These are phyloP conservation scores for Tetheella fluctuosa DNA, from an alignment of 2,888 invertebrate species.

Conservation along the genomic window DNA sequence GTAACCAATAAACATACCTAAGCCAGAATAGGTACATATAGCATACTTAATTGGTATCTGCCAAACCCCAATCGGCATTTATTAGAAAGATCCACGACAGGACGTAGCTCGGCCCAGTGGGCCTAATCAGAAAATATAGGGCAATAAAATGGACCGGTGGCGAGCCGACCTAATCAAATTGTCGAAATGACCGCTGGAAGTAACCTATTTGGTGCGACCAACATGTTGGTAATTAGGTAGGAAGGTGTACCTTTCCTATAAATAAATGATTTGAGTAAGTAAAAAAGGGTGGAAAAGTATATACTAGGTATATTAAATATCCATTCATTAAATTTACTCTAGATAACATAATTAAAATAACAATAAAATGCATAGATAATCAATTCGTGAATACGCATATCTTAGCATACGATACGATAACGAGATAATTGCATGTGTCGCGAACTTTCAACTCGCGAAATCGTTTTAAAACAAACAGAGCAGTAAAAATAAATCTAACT, in stretches of 20 bases:
- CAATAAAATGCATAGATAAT: conserved; percentile 40
- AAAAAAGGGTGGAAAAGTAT: neutral
- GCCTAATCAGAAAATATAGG: conserved; percentile 81
- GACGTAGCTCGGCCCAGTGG: conserved; percentile 53
- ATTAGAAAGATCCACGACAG: conserved; percentile 27
- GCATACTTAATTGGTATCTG: conserved; percentile 2
- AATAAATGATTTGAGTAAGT: neutral
- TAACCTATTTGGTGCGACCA: conserved; percentile 29
- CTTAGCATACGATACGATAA: conserved; percentile 41
- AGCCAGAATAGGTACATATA: neutral
- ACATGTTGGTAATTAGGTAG: conserved; percentile 38
- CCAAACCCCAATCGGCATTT: conserved; percentile 7
- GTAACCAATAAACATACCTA: too few species aligned
- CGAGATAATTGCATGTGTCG: conserved; percentile 63
- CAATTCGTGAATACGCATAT: conserved; percentile 25
- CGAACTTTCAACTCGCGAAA: conserved; percentile 75
- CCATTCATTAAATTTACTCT: too few species aligned
- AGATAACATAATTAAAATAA: conserved; percentile 28
- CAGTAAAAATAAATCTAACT: conserved; percentile 84
- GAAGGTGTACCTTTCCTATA: neutral
- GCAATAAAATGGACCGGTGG: conserved; percentile 72
- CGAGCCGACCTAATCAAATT: conserved; percentile 76
- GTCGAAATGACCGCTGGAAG: conserved; percentile 64
- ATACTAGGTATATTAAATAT: too few species aligned
- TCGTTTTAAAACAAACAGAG: conserved; percentile 83